Conservation (phyloP, 2,888 invertebrate genomes). For the Mechanitis messenoides region DNA sequence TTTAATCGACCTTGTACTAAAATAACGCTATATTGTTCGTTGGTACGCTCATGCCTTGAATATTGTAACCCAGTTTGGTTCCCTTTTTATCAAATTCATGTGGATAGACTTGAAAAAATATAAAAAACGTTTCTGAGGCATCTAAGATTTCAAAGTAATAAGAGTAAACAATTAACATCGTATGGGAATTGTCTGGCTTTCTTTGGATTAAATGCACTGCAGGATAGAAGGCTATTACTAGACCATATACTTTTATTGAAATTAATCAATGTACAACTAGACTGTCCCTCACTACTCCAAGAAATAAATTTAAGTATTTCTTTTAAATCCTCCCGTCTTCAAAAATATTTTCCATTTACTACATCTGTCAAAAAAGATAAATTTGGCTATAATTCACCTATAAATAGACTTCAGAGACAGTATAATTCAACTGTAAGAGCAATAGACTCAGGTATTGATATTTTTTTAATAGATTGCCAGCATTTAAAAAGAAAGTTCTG, state of each 20-base stretch:
- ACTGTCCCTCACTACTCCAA: constrained; percentile 6
- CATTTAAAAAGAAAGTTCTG: too few species aligned
- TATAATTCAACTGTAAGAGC: too few species aligned
- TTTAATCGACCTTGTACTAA: constrained; percentile 8
- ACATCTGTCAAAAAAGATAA: constrained; percentile 2
- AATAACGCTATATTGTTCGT: constrained; percentile 1
- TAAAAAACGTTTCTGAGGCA: constrained; percentile 17
- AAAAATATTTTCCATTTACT: neutral
- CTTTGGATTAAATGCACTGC: constrained; percentile 4
- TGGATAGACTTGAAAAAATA: constrained; percentile 12
- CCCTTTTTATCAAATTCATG: constrained; percentile 13
- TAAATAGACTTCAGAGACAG: too few species aligned
- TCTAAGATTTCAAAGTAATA: constrained; percentile 8
- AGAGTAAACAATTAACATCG: constrained; percentile 6
- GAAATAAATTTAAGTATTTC: neutral
- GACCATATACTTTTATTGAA: constrained; percentile 13
- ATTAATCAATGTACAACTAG: constrained; percentile 10
- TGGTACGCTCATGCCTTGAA: constrained; percentile 4
- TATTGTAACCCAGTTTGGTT: constrained; percentile 14
- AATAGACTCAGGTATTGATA: too few species aligned
- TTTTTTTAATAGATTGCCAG: too few species aligned
- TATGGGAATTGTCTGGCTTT: constrained; percentile 9
- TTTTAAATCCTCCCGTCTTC: neutral
- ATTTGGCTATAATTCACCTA: too few species aligned
- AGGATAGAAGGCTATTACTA: constrained; percentile 10